phyloP scores from a whole-genome alignment of 2,888 invertebrate species.

The Drosophila diplacantha region DNA sequence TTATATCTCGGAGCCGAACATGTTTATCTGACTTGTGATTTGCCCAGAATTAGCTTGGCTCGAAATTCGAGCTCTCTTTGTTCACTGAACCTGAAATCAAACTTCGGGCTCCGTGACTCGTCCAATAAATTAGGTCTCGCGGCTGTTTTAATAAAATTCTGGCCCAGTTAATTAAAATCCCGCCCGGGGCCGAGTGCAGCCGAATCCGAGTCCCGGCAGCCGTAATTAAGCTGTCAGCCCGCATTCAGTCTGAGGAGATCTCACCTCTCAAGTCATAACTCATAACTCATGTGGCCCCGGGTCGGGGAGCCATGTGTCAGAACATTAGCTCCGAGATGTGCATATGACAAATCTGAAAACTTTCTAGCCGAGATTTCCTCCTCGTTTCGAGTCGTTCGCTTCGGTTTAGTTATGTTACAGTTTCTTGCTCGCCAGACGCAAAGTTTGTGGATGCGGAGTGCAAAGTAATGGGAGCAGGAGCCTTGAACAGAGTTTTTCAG shows the following conservation, averaged over 20 bases:
- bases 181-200: constrained; percentile 19
- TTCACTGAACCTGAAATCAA: constrained; percentile 27
- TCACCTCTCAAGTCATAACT: constrained; percentile 35
- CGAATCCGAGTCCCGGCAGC: constrained; percentile 12
- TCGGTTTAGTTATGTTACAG: constrained; percentile 7
- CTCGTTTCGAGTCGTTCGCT: constrained; percentile 27
- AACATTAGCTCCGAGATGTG: constrained; percentile 59
- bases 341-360: constrained; percentile 67
- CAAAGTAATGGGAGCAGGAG: constrained; percentile 5
- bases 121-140: constrained; percentile 28
- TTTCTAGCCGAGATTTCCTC: constrained; percentile 46
- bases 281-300: constrained; percentile 40
- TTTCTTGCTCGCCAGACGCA: constrained; percentile 42
- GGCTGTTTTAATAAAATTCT: constrained; percentile 21
- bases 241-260: constrained; percentile 25
- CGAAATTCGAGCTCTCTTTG: constrained; percentile 3
- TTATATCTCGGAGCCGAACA: constrained; percentile 7
- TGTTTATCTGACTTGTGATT: constrained; percentile 18
- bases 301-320: constrained; percentile 34
- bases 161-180: constrained; percentile 33
- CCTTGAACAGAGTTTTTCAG: constrained; percentile 24
- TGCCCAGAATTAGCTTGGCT: constrained; percentile 8
- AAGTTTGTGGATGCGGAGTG: constrained; percentile 40
- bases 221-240: constrained; percentile 41
- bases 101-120: constrained; percentile 7